A percentile compares a stretch with the other conserved stretches of the same genome.
Evolutionary conservation across 2,797 vertebrate species (phyloP).

Genomic region (Scyliorhinus canicula): DNA sequence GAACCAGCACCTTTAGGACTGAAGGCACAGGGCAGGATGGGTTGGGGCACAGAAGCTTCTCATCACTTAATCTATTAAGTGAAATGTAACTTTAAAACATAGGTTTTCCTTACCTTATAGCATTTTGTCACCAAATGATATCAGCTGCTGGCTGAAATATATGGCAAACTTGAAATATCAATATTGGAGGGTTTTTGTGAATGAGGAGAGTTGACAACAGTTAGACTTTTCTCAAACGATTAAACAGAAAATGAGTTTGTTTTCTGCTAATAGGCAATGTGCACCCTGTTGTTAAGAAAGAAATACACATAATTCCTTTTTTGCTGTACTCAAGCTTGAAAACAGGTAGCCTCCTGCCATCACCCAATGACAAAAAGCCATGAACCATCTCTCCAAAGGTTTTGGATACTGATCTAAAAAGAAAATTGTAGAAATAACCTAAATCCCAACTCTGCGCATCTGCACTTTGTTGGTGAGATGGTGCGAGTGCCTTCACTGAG

Average conservation of each 20-base stretch:
- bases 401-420: not conserved
- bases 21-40: not conserved
- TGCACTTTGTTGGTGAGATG: not conserved
- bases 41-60: not conserved
- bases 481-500: not conserved
- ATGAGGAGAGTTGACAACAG: slow-evolving; percentile 2
- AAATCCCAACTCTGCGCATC: not conserved
- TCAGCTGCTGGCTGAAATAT: slow-evolving; percentile 35
- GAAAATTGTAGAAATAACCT: not conserved
- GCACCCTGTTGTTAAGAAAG: not conserved
- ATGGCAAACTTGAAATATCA: slow-evolving; percentile 36
- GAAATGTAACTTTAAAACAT: not conserved
- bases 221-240: not conserved
- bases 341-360: not conserved
- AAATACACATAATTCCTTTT: slow-evolving; percentile 10
- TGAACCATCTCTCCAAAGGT: not conserved
- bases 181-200: slow-evolving; percentile 5
- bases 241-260: not conserved
- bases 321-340: slow-evolving; percentile 1
- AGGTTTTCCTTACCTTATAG: slow-evolving; percentile 25
- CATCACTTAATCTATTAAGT: not conserved
- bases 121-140: slow-evolving; percentile 10
- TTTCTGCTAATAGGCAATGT: not conserved
- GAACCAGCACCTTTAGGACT: not conserved
- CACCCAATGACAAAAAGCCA: slow-evolving; percentile 1